These are phyloP conservation scores for Macrosteles quadrilineatus DNA, from an alignment of 1,140 invertebrate species.

Conservation along the genomic window DNA sequence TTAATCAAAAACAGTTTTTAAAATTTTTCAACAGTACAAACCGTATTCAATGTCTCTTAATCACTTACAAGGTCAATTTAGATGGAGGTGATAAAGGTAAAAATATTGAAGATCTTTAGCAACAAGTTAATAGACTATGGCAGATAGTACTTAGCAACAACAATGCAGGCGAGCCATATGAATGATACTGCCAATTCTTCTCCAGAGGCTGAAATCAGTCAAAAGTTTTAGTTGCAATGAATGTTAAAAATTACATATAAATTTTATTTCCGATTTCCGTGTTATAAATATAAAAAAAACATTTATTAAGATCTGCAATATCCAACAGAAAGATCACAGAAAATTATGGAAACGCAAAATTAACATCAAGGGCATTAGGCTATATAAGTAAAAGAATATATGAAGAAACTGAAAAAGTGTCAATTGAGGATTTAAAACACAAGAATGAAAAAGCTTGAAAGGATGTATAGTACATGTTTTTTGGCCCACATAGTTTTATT, in stretches of 20 bases:
- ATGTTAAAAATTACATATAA: background rate
- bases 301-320: background rate
- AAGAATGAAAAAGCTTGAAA: no score
- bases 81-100: no score
- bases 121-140: no score
- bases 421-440: no score
- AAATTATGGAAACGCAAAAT: background rate
- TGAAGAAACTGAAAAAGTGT: background rate
- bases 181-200: constrained; percentile 6
- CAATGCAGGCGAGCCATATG: background rate
- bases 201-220: background rate
- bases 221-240: background rate
- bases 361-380: background rate
- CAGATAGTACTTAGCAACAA: constrained; percentile 6
- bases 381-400: background rate
- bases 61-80: no score
- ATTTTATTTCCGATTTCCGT: background rate
- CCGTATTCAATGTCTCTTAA: no score
- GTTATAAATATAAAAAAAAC: background rate
- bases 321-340: background rate
- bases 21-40: no score
- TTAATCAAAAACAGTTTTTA: no score
- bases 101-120: no score
- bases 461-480: no score
- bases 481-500: no score